phyloP scores from a whole-genome alignment of 2,888 invertebrate species.

The Drosophila sordidapex region DNA sequence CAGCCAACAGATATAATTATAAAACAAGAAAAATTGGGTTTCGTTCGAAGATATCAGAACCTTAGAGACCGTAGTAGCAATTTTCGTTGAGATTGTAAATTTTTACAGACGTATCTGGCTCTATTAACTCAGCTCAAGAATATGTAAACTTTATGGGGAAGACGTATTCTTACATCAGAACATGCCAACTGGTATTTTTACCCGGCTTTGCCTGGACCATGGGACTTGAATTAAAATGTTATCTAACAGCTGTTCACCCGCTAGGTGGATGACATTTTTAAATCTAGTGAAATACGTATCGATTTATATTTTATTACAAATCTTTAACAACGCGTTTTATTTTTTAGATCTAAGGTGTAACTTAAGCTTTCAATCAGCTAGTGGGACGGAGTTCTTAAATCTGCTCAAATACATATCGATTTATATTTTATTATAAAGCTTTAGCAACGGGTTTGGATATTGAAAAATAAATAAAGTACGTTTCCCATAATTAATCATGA shows the following conservation, averaged over 20 bases:
- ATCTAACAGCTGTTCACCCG: background rate
- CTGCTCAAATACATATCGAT: background rate
- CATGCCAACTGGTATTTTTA: background rate
- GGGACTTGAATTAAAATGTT: background rate
- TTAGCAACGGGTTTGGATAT: background rate
- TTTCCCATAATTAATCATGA: background rate
- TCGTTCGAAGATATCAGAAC: background rate
- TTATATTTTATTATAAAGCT: background rate
- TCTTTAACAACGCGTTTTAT: background rate
- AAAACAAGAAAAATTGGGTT: background rate
- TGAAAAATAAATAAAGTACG: background rate
- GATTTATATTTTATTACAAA: background rate
- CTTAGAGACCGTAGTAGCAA: background rate
- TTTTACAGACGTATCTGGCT: background rate
- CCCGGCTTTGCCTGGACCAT: background rate
- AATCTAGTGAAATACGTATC: background rate
- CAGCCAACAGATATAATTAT: background rate
- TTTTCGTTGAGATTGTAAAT: background rate
- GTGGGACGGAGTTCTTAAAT: background rate
- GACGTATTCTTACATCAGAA: background rate
- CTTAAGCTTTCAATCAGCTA: background rate
- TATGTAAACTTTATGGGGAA: background rate
- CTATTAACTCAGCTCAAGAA: background rate
- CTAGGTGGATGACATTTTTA: background rate
- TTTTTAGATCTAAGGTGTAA: background rate